These are phyloP conservation scores for Philopedon plagiatum DNA, from an alignment of 2,888 invertebrate genomes.

Conservation along the genomic window DNA sequence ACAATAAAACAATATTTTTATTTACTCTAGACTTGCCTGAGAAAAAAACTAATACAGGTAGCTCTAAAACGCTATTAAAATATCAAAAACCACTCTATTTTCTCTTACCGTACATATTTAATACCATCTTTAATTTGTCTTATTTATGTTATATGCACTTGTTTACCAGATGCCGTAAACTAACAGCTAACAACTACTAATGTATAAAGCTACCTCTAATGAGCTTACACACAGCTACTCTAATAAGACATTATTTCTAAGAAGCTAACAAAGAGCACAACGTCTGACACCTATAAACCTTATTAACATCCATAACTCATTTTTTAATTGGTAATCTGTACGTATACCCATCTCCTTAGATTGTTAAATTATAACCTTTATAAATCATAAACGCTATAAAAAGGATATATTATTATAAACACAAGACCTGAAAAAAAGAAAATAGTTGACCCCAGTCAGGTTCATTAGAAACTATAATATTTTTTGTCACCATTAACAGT, in stretches of 20 bases:
- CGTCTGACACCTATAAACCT: constrained; percentile 2
- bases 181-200: not conserved
- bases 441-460: not conserved
- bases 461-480: constrained; percentile 12
- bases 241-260: constrained; percentile 5
- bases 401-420: not conserved
- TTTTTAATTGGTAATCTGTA: constrained; percentile 1
- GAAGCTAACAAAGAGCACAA: constrained; percentile 5
- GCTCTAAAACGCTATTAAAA: too few relatives aligned
- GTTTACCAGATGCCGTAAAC: not conserved
- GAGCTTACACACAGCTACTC: not conserved
- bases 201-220: not conserved
- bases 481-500: constrained; percentile 13
- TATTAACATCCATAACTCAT: not conserved
- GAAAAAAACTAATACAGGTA: too few relatives aligned
- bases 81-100: too few relatives aligned
- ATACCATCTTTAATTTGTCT: too few relatives aligned
- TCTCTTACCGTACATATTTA: too few relatives aligned
- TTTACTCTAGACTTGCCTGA: too few relatives aligned
- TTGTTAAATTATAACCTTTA: constrained; percentile 10
- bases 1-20: too few relatives aligned
- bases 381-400: constrained; percentile 10
- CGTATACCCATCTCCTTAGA: not conserved
- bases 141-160: not conserved
- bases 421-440: not conserved